Evolutionary conservation across 2,113 vertebrate genomes (phyloP), one percentile per base, ranked within the genome.

Genomic region (Myanophis thanlyinensis): DNA sequence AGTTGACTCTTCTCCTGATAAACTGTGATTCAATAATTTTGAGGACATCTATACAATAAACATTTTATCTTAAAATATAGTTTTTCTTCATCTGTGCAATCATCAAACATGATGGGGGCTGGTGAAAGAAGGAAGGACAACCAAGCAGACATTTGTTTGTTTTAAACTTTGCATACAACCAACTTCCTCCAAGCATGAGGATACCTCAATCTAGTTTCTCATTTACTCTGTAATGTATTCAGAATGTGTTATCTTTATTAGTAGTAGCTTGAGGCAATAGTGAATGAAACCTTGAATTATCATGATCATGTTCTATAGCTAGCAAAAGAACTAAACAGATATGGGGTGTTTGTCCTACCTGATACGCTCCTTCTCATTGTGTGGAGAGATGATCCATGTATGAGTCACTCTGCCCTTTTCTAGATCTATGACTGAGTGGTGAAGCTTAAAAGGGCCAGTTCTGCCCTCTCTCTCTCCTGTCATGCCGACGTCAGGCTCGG

Each of bases 291-390:
- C 94, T 93, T 94, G 8, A 89, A 48, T 52, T 85, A 93, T 18
- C 94, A 86, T 84, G 89, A 90, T 51, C 2, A 0, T 7, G 88
- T 25, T 27, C 44, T 62, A 86, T 3, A 25, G 80, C 89, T 95
- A 95, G 93, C 96, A 95, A 18, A 47, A 10, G 88, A 52, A 89
- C 46, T 27, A 85, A 90, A 95, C 12, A 51, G 51, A 51, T 51
- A 51, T 51, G n/a, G n/a, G n/a, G n/a, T n/a, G n/a, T n/a, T n/a
- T n/a, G n/a, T n/a, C n/a, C n/a, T n/a, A n/a, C n/a, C n/a, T n/a
- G n/a, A n/a, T n/a, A n/a, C n/a, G n/a, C n/a, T n/a, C n/a, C n/a
- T n/a, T n/a, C n/a, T n/a, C n/a, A n/a, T n/a, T n/a, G n/a, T n/a
- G n/a, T n/a, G n/a, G n/a, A n/a, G n/a, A n/a, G n/a, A n/a, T n/a